These are phyloP conservation scores for Dynastes tityus DNA, from an alignment of 2,888 invertebrate species.

Conservation along the genomic window DNA sequence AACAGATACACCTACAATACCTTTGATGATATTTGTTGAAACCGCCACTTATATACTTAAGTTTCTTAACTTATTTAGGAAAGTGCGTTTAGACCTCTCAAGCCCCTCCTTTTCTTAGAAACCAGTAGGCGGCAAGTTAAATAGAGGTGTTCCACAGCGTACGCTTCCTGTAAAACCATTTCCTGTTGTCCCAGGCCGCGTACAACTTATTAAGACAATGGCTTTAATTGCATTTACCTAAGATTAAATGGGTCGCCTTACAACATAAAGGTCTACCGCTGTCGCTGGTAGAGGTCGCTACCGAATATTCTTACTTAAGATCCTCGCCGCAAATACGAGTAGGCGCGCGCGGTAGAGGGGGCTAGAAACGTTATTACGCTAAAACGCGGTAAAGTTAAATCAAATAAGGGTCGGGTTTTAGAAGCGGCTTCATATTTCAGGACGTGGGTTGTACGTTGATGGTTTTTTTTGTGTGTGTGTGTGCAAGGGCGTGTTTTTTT, in stretches of 20 bases:
- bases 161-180: neutral
- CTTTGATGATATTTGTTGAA: no score
- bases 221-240: conserved; percentile 33
- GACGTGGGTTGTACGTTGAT: no score
- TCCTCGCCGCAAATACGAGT: neutral
- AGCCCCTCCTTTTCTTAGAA: neutral
- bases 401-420: conserved; percentile 31
- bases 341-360: neutral
- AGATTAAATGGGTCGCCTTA: conserved; percentile 29
- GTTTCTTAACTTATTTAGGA: neutral
- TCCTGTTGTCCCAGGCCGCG: no score
- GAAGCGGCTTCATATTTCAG: neutral
- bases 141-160: neutral
- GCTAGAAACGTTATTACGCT: conserved; percentile 9
- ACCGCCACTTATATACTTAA: neutral
- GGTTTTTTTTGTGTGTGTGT: no score
- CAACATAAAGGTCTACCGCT: conserved; percentile 28
- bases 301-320: conserved; percentile 7
- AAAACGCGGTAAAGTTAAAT: conserved; percentile 15
- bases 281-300: neutral
- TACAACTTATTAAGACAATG: conserved; percentile 20
- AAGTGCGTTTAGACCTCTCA: neutral
- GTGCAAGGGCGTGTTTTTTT: no score
- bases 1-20: no score
- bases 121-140: neutral